A percentile compares a stretch with the other conserved stretches of the same genome.
Evolutionary conservation across 2,888 invertebrate species (phyloP).

Genomic region (Drosophila tanythrix): DNA sequence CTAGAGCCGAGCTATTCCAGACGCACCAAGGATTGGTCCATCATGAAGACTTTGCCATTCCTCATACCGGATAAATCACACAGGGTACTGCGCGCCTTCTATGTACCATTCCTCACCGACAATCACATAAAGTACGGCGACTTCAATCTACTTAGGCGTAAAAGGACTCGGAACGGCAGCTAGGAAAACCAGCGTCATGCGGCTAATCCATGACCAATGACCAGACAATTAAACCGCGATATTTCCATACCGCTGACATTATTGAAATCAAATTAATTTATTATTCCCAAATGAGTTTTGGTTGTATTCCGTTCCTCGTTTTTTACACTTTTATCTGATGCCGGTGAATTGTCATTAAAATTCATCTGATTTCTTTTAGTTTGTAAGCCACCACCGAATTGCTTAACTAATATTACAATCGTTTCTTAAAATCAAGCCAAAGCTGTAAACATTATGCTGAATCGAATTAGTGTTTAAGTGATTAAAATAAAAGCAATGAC

Average conservation of each 20-base stretch:
- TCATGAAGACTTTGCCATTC: conserved; percentile 90
- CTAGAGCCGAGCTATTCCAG: conserved; percentile 92
- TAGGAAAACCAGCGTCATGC: conserved; percentile 26
- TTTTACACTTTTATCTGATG: conserved; percentile 9
- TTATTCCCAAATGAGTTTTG: conserved; percentile 8
- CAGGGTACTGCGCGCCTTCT: conserved; percentile 92
- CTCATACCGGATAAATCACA: conserved; percentile 91
- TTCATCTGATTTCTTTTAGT: conserved; percentile 21
- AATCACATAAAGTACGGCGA: conserved; percentile 89
- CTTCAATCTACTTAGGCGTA: conserved; percentile 88
- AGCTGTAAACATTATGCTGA: conserved; percentile 67
- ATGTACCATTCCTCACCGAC: conserved; percentile 91
- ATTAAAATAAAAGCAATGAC: conserved; percentile 35
- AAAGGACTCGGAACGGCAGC: conserved; percentile 70
- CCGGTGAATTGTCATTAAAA: conserved; percentile 13
- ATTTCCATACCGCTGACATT: conserved; percentile 18
- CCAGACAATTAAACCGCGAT: conserved; percentile 7
- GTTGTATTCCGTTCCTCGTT: conserved; percentile 10
- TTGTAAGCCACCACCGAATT: conserved; percentile 36
- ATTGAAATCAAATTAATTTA: conserved; percentile 24
- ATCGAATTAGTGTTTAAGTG: conserved; percentile 49
- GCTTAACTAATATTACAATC: conserved; percentile 21
- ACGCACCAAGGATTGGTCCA: conserved; percentile 89
- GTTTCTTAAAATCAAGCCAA: conserved; percentile 56
- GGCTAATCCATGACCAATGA: neutral